Conservation (phyloP, 1,140 invertebrate genomes). For the Calosoma granatense region DNA sequence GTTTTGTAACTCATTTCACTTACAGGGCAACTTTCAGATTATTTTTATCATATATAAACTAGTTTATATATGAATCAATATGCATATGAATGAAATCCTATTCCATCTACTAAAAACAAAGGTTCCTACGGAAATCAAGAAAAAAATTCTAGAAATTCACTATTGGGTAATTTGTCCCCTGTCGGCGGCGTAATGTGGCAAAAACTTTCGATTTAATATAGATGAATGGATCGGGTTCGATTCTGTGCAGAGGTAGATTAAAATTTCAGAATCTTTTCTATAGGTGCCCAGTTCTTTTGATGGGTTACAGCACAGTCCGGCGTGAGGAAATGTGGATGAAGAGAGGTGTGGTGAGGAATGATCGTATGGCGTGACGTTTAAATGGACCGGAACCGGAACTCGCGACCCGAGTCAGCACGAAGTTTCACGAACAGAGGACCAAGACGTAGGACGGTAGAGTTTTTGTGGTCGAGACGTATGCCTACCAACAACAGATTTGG, state of each 20-base stretch:
- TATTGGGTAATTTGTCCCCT: not conserved
- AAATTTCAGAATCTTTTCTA: conserved; percentile 4
- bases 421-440: not conserved
- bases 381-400: conserved; percentile 7
- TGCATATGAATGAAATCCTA: too few species aligned
- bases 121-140: not conserved
- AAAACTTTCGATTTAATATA: conserved; percentile 9
- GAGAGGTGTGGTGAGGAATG: not conserved
- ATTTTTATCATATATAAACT: too few species aligned
- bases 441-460: not conserved
- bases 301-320: not conserved
- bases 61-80: too few species aligned
- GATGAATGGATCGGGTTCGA: not conserved
- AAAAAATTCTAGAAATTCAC: not conserved
- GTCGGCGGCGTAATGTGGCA: not conserved
- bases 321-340: not conserved
- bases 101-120: too few species aligned
- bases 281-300: not conserved
- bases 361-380: not conserved
- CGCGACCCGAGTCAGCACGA: conserved; percentile 5
- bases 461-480: too few species aligned
- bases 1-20: too few species aligned
- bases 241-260: conserved; percentile 5
- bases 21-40: too few species aligned
- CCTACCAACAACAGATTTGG: too few species aligned